Conservation (phyloP, 2,888 invertebrate species). For the Lasioglossum vierecki region DNA sequence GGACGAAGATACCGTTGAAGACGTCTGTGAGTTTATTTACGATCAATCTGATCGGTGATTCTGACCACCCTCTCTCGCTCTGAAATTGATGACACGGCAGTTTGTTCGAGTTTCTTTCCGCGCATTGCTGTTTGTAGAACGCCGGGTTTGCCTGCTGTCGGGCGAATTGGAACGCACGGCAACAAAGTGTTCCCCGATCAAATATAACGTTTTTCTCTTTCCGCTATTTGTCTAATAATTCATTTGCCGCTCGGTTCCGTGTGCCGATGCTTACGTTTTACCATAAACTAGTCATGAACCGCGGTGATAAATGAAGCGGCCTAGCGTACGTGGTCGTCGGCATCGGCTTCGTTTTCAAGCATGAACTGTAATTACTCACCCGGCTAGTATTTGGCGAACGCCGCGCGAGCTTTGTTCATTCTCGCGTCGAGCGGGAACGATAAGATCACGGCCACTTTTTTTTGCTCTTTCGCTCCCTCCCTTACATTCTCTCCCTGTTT, state of each 20-base stretch:
- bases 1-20: constrained; percentile 18
- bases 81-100: constrained; percentile 2
- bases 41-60: constrained; percentile 27
- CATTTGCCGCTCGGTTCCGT: constrained; percentile 49
- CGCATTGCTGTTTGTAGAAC: neutral
- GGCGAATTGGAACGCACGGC: neutral
- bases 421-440: constrained; percentile 34
- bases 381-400: constrained; percentile 29
- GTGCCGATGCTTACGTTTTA: constrained; percentile 35
- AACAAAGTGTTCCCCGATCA: neutral
- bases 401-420: constrained; percentile 42
- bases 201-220: constrained; percentile 30
- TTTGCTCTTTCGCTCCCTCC: neutral
- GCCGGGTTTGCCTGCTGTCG: neutral
- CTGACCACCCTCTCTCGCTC: neutral
- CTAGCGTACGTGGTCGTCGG: constrained; percentile 29
- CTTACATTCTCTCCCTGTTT: constrained; percentile 3
- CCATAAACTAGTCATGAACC: constrained; percentile 37
- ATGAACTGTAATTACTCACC: constrained; percentile 39
- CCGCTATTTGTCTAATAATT: constrained; percentile 37
- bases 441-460: constrained; percentile 31
- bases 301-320: constrained; percentile 47
- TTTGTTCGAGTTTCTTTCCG: constrained; percentile 25
- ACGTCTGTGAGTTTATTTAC: neutral
- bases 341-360: constrained; percentile 44